A percentile compares a stretch with the other conserved stretches of the same genome.
Evolutionary conservation across 1,140 invertebrate species (phyloP).

Genomic region (Ostrea edulis): DNA sequence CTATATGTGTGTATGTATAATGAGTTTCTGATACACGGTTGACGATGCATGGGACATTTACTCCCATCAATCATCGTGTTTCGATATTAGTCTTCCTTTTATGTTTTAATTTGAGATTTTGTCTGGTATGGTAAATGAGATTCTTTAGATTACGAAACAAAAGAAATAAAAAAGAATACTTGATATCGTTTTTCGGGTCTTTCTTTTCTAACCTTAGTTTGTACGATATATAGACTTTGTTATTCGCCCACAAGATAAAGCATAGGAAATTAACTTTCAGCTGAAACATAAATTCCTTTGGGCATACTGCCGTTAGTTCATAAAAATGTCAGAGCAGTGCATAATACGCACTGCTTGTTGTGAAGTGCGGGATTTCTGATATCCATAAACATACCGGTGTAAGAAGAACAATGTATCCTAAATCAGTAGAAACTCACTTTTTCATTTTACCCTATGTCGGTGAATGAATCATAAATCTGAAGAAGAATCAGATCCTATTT

Average conservation of each 20-base stretch:
- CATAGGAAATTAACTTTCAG: conserved; percentile 14
- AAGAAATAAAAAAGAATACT: too few relatives aligned
- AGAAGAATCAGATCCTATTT: too few relatives aligned
- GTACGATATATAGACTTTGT: background rate
- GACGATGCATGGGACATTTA: background rate
- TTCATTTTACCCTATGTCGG: background rate
- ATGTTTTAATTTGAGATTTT: too few relatives aligned
- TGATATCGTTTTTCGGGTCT: too few relatives aligned
- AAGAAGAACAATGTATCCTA: too few relatives aligned
- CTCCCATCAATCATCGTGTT: background rate
- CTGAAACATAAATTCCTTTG: background rate
- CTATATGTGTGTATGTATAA: background rate
- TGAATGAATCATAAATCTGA: background rate
- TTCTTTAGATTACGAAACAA: too few relatives aligned
- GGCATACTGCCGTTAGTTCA: background rate
- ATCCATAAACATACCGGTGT: background rate
- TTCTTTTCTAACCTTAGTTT: background rate
- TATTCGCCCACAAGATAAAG: background rate
- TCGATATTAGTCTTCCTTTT: background rate
- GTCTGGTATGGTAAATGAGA: too few relatives aligned
- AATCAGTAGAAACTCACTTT: too few relatives aligned
- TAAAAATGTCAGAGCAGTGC: background rate
- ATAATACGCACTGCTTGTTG: background rate
- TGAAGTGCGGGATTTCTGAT: background rate
- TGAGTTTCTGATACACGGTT: background rate